Evolutionary conservation across 2,113 vertebrate species (phyloP), one percentile per base, ranked within the genome.

Genomic region (Phainopepla nitens): DNA sequence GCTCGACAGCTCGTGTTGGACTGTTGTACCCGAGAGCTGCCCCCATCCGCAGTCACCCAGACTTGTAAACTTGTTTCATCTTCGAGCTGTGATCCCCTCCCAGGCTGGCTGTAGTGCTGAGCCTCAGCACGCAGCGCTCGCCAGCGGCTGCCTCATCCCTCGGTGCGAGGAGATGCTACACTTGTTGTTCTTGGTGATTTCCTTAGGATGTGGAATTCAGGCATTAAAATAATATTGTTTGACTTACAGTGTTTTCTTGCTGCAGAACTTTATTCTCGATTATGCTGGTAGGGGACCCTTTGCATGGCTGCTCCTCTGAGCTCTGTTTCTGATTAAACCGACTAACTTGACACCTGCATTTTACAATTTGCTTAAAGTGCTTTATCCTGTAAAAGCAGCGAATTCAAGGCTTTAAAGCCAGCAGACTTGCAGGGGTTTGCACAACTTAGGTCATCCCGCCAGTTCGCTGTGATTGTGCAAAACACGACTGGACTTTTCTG

Each of bases 271-370:
- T 86, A 82, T 88, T 87, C 47, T 90, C 1, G 3, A 51, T 41
- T 4, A 22, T 66, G 66, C 91, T 85, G 56, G 56, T 35, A 39
- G 56, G 70, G 53, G 64, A 91, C 58, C 56, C 79, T 95, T 81
- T 71, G 89, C 69, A 16, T 58, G 89, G 96, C 4, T 36, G n/a
- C 91, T 58, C 53, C 64, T 79, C 87, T 33, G 64, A 84, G 92
- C 85, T 90, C 89, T 97, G 90, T 88, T 96, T 94, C 95, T 95
- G 54, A 97, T 98, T 97, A 96, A 95, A 94, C 82, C 7, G 68
- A 92, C 85, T 86, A 89, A 92, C 87, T 73, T 89, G 94, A 95
- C 96, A 96, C 90, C 85, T 86, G 93, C 87, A 45, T 97, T 97
- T 97, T 95, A 88, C 90, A 85, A 82, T 96, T 96, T 60, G 77